These are phyloP conservation scores for Emydoidea blandingii DNA, from an alignment of 2,797 vertebrate species.

Conservation along the genomic window DNA sequence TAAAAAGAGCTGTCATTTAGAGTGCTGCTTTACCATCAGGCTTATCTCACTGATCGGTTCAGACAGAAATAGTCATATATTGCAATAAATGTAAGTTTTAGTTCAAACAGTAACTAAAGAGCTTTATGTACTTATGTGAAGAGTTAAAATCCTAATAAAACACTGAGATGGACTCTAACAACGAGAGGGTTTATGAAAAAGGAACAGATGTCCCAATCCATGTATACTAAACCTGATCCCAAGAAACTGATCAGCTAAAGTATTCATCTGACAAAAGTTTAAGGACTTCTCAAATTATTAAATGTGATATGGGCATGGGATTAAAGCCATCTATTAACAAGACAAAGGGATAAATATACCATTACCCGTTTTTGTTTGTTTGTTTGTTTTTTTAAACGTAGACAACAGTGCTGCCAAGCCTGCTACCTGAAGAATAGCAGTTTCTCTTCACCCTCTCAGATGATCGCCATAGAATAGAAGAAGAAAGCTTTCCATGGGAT, in stretches of 20 bases:
- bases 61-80: not conserved
- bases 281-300: not conserved
- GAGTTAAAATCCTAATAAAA: not conserved
- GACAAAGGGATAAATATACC: not conserved
- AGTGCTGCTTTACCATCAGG: not conserved
- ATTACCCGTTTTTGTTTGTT: not conserved
- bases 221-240: not conserved
- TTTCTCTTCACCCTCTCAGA: not conserved
- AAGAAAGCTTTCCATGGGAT: not conserved
- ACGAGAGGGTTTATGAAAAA: not conserved
- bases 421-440: not conserved
- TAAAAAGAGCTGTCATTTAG: not conserved
- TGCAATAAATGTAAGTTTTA: not conserved
- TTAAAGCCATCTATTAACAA: not conserved
- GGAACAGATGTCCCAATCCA: not conserved
- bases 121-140: not conserved
- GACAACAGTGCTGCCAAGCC: not conserved
- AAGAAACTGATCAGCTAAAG: not conserved
- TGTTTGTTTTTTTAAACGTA: not conserved
- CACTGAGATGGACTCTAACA: not conserved
- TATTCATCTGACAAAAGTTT: not conserved
- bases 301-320: not conserved
- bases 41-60: rapidly evolving
- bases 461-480: not conserved
- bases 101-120: not conserved